Evolutionary conservation across 2,888 invertebrate genomes (phyloP).

Genomic region (Noctua comes): DNA sequence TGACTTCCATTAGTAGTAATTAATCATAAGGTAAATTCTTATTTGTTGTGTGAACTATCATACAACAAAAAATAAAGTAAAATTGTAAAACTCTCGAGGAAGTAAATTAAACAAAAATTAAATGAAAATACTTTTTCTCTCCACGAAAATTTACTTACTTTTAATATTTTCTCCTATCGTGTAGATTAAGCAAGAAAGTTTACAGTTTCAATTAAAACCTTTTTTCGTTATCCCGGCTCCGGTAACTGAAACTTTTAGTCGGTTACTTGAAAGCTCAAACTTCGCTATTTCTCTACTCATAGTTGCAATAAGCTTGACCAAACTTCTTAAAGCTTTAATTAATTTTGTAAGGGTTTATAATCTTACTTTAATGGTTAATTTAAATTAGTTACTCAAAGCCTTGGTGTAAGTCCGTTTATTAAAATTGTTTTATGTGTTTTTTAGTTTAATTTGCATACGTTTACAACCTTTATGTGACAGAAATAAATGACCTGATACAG

Average conservation of each 20-base stretch:
- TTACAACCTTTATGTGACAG: constrained; percentile 1
- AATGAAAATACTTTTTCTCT: constrained; percentile 22
- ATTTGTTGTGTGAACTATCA: neutral
- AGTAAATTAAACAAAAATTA: constrained; percentile 2
- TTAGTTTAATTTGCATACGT: constrained; percentile 26
- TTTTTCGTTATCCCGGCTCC: constrained; percentile 67
- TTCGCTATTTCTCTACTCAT: constrained; percentile 73
- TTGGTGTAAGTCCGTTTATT: constrained; percentile 34
- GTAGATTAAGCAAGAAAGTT: constrained; percentile 71
- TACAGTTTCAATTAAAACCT: constrained; percentile 72
- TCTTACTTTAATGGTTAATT: constrained; percentile 62
- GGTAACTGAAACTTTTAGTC: constrained; percentile 66
- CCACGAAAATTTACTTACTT: constrained; percentile 54
- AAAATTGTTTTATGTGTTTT: constrained; percentile 46
- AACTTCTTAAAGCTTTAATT: constrained; percentile 77
- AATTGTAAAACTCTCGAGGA: neutral
- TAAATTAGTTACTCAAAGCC: constrained; percentile 35
- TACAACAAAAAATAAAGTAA: neutral
- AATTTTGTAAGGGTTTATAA: constrained; percentile 71
- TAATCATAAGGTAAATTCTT: neutral
- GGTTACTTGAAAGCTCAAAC: constrained; percentile 71
- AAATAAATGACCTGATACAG: neutral
- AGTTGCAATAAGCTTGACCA: constrained; percentile 76
- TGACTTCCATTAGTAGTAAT: neutral
- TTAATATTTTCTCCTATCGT: constrained; percentile 56